Evolutionary conservation across 2,113 vertebrate genomes (phyloP).

Genomic region (Megalops atlanticus): DNA sequence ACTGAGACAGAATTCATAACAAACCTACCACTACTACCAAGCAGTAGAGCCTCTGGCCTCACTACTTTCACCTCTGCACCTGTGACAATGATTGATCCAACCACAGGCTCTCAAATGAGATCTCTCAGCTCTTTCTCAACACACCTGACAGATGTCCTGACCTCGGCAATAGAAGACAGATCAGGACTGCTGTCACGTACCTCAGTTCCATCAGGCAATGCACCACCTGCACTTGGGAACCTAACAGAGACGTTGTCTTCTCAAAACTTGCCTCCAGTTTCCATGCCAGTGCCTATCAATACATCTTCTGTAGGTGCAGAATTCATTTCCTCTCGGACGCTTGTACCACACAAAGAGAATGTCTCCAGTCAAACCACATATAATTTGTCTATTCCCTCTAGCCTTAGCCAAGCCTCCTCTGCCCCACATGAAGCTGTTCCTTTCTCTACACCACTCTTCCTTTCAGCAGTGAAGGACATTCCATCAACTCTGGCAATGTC

Average conservation of each 20-base stretch:
- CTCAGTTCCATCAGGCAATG: not conserved
- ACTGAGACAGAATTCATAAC: not conserved
- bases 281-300: not conserved
- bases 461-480: not conserved
- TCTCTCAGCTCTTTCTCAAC: not conserved
- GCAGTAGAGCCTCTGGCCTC: not conserved
- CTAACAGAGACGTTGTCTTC: not conserved
- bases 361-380: not conserved
- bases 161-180: not conserved
- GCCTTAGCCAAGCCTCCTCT: not conserved
- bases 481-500: not conserved
- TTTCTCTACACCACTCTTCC: not conserved
- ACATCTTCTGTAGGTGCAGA: not conserved
- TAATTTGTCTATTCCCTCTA: not conserved
- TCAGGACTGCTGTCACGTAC: not conserved
- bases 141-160: not conserved
- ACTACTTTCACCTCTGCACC: not conserved
- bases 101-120: not conserved
- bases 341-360: not conserved
- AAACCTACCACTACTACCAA: not conserved
- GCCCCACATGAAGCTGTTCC: not conserved
- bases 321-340: not conserved
- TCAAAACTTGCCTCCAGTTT: not conserved
- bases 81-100: not conserved
- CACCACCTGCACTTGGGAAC: not conserved